Conservation (phyloP, 2,113 vertebrate genomes). For the Tragelaphus imberbis region DNA sequence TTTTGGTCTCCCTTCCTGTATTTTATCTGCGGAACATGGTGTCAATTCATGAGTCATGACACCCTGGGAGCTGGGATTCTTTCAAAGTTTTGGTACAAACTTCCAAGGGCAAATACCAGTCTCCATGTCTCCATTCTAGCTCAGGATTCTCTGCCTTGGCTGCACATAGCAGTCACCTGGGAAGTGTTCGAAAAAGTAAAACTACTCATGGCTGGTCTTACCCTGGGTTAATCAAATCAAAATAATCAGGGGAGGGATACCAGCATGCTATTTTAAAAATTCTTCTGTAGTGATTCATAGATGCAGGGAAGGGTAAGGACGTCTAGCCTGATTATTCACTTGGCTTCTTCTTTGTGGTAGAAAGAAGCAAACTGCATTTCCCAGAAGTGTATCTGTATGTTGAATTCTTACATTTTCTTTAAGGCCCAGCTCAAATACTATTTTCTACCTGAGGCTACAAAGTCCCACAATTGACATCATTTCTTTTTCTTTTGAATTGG, state of each 20-base stretch:
- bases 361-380: background rate
- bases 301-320: background rate
- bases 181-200: background rate
- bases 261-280: background rate
- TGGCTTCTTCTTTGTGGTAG: background rate
- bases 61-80: background rate
- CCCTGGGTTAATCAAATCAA: background rate
- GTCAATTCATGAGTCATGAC: background rate
- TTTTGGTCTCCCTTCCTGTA: background rate
- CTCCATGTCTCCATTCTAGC: background rate
- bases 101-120: background rate
- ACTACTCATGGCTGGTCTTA: background rate
- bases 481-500: background rate
- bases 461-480: background rate
- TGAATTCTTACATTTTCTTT: background rate
- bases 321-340: background rate
- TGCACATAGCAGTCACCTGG: background rate
- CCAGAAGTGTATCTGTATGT: background rate
- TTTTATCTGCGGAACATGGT: background rate
- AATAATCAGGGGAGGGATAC: background rate
- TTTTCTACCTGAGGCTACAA: background rate
- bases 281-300: background rate
- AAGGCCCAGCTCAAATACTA: background rate
- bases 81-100: background rate
- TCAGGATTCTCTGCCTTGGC: background rate